A percentile compares a stretch with the other conserved stretches of the same genome.
These are phyloP conservation scores for Epizoanthus illoricatus DNA, from an alignment of 92 coral and sea anemone species.

Conservation along the genomic window DNA sequence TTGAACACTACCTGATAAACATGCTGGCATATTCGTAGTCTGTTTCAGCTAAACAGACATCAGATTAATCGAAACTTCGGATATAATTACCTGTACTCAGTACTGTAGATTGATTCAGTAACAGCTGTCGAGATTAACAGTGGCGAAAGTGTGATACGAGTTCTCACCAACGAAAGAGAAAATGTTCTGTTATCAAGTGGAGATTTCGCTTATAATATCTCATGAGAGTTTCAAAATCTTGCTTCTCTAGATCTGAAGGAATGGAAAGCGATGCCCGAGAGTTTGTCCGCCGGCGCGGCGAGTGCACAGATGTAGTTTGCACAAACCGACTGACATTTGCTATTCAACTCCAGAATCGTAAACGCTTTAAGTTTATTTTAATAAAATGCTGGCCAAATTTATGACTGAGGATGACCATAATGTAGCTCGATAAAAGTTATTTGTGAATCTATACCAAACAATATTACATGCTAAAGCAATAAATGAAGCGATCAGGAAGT, in stretches of 20 bases:
- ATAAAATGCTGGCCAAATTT: neutral
- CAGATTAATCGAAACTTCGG: no score
- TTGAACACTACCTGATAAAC: neutral
- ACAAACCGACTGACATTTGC: constrained; percentile 20
- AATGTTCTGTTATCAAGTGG: neutral
- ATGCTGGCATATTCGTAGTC: neutral
- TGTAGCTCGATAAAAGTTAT: neutral
- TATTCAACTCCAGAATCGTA: neutral
- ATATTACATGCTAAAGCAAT: neutral
- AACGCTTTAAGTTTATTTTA: neutral
- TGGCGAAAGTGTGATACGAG: neutral
- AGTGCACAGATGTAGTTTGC: neutral
- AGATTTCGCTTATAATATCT: neutral
- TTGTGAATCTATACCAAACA: neutral
- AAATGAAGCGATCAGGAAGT: constrained; percentile 37
- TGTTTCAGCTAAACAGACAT: neutral
- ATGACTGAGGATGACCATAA: neutral
- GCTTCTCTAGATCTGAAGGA: neutral
- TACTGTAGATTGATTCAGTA: no score
- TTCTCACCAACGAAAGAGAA: neutral
- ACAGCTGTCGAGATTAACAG: no score
- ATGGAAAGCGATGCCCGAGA: neutral
- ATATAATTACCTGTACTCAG: no score
- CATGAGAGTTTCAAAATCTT: neutral
- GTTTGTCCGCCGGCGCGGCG: neutral